A percentile compares a stretch with the other conserved stretches of the same genome.
phyloP scores from a whole-genome alignment of 2,888 invertebrate genomes.

The Auanema sp. region DNA sequence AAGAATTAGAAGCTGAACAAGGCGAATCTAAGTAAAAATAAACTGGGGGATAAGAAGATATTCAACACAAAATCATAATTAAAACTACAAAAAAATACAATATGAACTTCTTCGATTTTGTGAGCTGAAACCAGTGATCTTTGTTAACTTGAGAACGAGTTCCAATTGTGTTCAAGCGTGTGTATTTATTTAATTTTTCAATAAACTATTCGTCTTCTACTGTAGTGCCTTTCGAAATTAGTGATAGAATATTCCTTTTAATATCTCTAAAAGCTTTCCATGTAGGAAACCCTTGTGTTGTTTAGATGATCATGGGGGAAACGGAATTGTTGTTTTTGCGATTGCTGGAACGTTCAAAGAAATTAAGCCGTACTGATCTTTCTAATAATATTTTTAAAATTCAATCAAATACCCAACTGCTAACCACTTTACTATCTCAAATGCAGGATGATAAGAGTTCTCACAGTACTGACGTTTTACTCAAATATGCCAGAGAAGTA shows the following conservation, averaged over 20 bases:
- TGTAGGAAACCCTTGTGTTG: background rate
- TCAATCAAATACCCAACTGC: constrained; percentile 6
- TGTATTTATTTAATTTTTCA: no score
- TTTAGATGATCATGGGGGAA: constrained; percentile 13
- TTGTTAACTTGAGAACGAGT: constrained; percentile 8
- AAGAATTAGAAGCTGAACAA: constrained; percentile 67
- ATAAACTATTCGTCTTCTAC: background rate
- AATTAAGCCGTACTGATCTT: constrained; percentile 41
- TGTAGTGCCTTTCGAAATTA: constrained; percentile 3
- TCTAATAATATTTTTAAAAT: constrained; percentile 28
- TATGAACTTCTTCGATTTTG: background rate
- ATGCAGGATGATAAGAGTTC: constrained; percentile 20
- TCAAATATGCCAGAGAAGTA: constrained; percentile 20
- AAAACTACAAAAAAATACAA: no score
- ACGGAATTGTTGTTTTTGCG: constrained; percentile 52
- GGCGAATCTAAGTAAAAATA: constrained; percentile 29
- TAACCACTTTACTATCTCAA: constrained; percentile 15
- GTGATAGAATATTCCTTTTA: background rate
- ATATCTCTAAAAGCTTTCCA: constrained; percentile 4
- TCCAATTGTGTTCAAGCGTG: no score
- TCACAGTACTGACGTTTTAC: constrained; percentile 14
- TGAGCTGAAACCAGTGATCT: constrained; percentile 1
- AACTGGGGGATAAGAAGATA: background rate
- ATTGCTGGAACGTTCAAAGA: constrained; percentile 48
- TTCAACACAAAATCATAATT: no score